A percentile compares a stretch with the other conserved stretches of the same genome.
phyloP scores from a whole-genome alignment of 2,797 vertebrate genomes.

The Rhadinocentrus ornatus region DNA sequence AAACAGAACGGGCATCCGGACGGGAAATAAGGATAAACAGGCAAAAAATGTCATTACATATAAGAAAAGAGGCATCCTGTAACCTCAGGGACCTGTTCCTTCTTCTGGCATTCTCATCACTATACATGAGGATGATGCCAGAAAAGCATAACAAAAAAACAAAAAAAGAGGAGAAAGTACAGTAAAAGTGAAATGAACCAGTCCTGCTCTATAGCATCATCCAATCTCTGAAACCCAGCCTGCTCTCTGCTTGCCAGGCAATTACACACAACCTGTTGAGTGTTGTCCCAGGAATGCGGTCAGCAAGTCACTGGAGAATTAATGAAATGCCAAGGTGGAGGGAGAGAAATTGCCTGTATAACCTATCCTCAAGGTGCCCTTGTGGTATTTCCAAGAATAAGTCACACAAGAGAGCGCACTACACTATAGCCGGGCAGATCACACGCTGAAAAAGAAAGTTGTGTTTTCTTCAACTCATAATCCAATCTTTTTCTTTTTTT shows the following conservation, averaged over 20 bases:
- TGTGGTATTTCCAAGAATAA: constrained; percentile 78
- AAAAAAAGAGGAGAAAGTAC: constrained; percentile 12
- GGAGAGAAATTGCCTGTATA: constrained; percentile 82
- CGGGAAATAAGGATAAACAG: constrained; percentile 40
- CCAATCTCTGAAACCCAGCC: constrained; percentile 75
- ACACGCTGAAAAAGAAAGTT: constrained; percentile 52
- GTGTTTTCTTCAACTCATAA: constrained; percentile 52
- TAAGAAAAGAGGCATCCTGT: constrained; percentile 36
- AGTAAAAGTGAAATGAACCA: constrained; percentile 45
- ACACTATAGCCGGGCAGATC: constrained; percentile 30
- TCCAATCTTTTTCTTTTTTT: constrained; percentile 34
- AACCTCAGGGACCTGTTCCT: constrained; percentile 58
- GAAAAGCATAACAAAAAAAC: constrained; percentile 27
- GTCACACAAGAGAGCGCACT: constrained; percentile 64
- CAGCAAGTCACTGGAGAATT: constrained; percentile 82
- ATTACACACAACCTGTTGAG: constrained; percentile 86
- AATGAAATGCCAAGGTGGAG: constrained; percentile 84
- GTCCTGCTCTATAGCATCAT: constrained; percentile 50
- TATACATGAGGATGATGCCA: constrained; percentile 69
- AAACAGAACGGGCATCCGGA: not conserved
- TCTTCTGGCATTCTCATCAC: constrained; percentile 65
- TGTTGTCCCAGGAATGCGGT: constrained; percentile 82
- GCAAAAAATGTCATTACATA: constrained; percentile 48
- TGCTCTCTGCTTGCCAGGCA: constrained; percentile 71
- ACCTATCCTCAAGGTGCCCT: constrained; percentile 86